Percentiles rank a stretch among this genome's conserved stretches.
Evolutionary conservation across 2,888 invertebrate species (phyloP).

Genomic region (Spodoptera exigua): DNA sequence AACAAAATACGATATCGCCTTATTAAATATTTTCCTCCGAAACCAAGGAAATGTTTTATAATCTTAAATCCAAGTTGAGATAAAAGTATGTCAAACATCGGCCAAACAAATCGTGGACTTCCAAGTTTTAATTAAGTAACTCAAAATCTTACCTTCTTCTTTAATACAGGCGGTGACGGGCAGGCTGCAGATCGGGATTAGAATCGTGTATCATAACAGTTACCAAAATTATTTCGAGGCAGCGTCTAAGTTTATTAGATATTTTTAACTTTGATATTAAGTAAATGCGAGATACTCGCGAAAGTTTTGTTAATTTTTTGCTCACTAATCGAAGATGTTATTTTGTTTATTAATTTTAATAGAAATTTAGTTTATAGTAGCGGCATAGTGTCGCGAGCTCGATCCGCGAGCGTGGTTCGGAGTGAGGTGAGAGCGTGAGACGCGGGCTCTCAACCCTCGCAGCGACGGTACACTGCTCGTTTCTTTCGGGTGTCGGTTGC

Average conservation of each 20-base stretch:
- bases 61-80: slow-evolving; percentile 6
- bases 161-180: slow-evolving; percentile 48
- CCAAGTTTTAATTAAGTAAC: slow-evolving; percentile 58
- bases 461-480: slow-evolving; percentile 53
- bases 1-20: too few species aligned
- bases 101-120: slow-evolving; percentile 28
- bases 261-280: slow-evolving; percentile 59
- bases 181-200: slow-evolving; percentile 58
- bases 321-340: not conserved
- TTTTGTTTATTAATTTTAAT: not conserved
- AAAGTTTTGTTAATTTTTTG: slow-evolving; percentile 25
- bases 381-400: slow-evolving; percentile 18
- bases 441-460: slow-evolving; percentile 47
- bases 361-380: slow-evolving; percentile 18
- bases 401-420: slow-evolving; percentile 26
- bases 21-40: too few species aligned
- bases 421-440: slow-evolving; percentile 15
- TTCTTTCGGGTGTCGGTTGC: slow-evolving; percentile 36
- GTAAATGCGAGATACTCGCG: slow-evolving; percentile 38
- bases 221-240: slow-evolving; percentile 55
- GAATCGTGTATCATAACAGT: slow-evolving; percentile 63
- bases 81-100: slow-evolving; percentile 29
- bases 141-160: slow-evolving; percentile 67
- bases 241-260: slow-evolving; percentile 62
- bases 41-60: not conserved